Evolutionary conservation across 35 echinoderm and acorn worm genomes (phyloP).

Genomic region (Antedon bifida): DNA sequence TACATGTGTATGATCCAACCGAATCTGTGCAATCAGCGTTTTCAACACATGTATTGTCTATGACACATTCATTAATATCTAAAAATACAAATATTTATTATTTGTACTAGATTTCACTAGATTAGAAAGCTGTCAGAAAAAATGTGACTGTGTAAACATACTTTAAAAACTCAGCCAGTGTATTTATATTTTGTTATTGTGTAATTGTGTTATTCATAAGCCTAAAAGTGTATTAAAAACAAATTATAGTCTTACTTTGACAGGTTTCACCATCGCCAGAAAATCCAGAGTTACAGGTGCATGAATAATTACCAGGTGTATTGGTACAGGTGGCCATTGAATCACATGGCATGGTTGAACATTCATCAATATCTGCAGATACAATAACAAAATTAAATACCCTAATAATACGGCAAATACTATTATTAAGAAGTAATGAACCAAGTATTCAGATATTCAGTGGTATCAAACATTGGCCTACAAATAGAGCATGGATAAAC

Average conservation of each 20-base stretch:
- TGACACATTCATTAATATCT: conserved; percentile 29
- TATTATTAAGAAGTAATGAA: no score
- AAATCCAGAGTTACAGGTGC: conserved; percentile 15
- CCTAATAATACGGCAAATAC: no score
- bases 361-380: conserved; percentile 19
- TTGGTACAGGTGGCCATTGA: conserved; percentile 4
- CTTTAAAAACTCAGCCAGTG: no score
- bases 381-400: not conserved
- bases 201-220: no score
- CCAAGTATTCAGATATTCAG: no score
- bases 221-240: no score
- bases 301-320: conserved; percentile 1
- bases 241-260: conserved; percentile 8
- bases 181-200: no score
- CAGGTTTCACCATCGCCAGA: not conserved
- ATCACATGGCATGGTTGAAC: not conserved
- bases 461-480: no score
- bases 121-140: not conserved
- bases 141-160: not conserved
- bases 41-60: not conserved
- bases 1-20: conserved; percentile 1
- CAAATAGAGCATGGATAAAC: no score
- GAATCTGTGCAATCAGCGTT: conserved; percentile 9
- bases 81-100: not conserved
- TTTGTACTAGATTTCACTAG: not conserved